Conservation (phyloP, 1,140 invertebrate species). For the Bradysia coprophila region DNA sequence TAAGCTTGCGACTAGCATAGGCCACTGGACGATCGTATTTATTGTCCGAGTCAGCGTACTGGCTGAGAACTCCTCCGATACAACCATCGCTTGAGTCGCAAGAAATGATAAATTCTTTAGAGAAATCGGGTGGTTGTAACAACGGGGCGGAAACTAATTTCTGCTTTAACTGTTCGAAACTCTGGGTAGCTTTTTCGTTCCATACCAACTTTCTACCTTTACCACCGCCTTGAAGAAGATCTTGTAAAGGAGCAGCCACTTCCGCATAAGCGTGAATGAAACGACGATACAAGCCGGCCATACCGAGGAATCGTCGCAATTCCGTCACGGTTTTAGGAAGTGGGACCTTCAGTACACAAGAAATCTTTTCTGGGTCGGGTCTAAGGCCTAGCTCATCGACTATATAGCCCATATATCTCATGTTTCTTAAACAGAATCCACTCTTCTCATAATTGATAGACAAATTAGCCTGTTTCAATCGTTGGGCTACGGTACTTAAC, state of each 20-base stretch:
- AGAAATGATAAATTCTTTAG: slow-evolving; percentile 14
- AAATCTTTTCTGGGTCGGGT: slow-evolving; percentile 6
- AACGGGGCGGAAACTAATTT: slow-evolving; percentile 15
- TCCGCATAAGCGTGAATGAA: slow-evolving; percentile 26
- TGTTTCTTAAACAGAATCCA: slow-evolving; percentile 7
- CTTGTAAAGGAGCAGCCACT: slow-evolving; percentile 12
- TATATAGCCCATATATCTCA: slow-evolving; percentile 13
- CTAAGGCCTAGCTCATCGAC: slow-evolving; percentile 5
- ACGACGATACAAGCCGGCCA: slow-evolving; percentile 22
- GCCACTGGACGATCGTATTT: slow-evolving; percentile 11
- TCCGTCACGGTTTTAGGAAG: slow-evolving; percentile 12
- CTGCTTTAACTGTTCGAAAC: slow-evolving; percentile 16
- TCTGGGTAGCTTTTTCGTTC: slow-evolving; percentile 9
- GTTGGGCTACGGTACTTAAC: slow-evolving; percentile 1
- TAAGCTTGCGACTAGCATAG: slow-evolving; percentile 21
- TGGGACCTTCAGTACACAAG: slow-evolving; percentile 8
- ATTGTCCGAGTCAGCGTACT: slow-evolving; percentile 7
- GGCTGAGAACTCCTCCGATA: slow-evolving; percentile 15
- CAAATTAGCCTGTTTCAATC: slow-evolving; percentile 5
- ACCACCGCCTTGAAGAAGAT: neutral
- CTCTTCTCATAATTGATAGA: slow-evolving; percentile 10
- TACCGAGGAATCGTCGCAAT: slow-evolving; percentile 23
- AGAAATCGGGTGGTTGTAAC: slow-evolving; percentile 15
- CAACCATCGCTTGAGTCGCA: slow-evolving; percentile 19
- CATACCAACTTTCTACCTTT: neutral